Base-by-base conservation (phyloP, 1,140 invertebrate species). In the Drosophila nigrodunni region DNA sequence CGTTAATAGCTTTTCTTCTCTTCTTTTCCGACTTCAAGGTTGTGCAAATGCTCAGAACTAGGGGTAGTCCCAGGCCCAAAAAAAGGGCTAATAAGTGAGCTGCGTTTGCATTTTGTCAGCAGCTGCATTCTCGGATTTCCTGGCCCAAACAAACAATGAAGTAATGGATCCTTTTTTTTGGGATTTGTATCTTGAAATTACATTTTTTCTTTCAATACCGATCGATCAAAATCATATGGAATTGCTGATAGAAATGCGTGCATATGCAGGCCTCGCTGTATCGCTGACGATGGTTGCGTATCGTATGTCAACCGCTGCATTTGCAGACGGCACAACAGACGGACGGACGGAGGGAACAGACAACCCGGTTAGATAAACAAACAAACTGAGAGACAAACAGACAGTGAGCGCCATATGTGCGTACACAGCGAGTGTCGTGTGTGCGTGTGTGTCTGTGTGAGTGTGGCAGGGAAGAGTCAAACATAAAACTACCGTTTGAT, bases 401-500 rank as follows among this genome's bases (percentile, higher is more conserved):
- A 44, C 50, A 67, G 37, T 50, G 60, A 68, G 46, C 74, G 73
- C 80, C 85, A 88, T 89, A 80, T 74, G 74, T 77, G 41, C 47
- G 37, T 41, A 73, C 55, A 65, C 43, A 62, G 57, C 37, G 13
- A 59, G 18, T 80, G 57, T n/a, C n/a, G n/a, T n/a, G n/a, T 68
- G 68, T 18, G 30, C 49, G 39, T 58, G 73, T 41, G 25, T 49
- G 58, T n/a, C 35, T 47, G 62, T 55, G 66, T 52, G 69, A 50
- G 61, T 66, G 57, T 70, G 73, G 47, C 43, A 67, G 60, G 70
- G 47, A 54, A 49, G 37, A 66, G 52, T 61, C 55, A 77, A 75
- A 78, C 80, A 89, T 69, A 80, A 91, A 91, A 91, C 89, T 91
- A 91, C 89, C 89, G 89, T 91, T 91, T 91, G 89, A 91, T 91